Evolutionary conservation across 2,888 invertebrate genomes (phyloP).

Genomic region (Rhabditoides inermis): DNA sequence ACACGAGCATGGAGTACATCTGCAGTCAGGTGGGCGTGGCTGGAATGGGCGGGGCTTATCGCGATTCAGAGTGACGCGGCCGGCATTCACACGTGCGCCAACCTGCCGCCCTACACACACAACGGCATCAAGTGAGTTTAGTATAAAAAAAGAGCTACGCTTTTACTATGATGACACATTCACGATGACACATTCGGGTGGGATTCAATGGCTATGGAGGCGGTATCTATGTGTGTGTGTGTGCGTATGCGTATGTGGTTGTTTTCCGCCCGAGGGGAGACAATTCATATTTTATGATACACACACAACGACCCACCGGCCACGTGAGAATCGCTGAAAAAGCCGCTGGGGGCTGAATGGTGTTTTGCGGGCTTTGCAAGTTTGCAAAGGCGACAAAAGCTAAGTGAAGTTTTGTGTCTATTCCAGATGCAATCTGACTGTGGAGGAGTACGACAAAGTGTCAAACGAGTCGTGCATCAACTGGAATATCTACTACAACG

Average conservation of each 20-base stretch:
- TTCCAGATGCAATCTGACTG: conserved; percentile 47
- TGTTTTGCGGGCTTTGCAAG: too few relatives aligned
- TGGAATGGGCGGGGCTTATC: conserved; percentile 95
- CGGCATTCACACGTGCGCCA: conserved; percentile 83
- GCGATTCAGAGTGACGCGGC: conserved; percentile 82
- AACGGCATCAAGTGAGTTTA: conserved; percentile 57
- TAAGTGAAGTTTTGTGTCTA: neutral
- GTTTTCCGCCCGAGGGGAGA: too few relatives aligned
- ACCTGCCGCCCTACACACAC: conserved; percentile 70
- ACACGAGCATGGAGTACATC: conserved; percentile 76
- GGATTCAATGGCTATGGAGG: too few relatives aligned
- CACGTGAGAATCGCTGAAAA: too few relatives aligned
- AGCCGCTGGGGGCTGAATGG: too few relatives aligned
- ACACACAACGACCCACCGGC: too few relatives aligned
- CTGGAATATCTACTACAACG: conserved; percentile 97
- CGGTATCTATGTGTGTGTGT: too few relatives aligned
- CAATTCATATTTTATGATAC: too few relatives aligned
- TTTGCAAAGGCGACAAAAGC: neutral
- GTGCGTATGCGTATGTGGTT: too few relatives aligned
- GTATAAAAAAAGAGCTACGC: too few relatives aligned
- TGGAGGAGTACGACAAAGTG: conserved; percentile 41
- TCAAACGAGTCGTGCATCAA: conserved; percentile 72
- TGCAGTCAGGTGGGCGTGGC: conserved; percentile 81
- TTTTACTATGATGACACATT: too few relatives aligned
- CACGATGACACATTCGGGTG: too few relatives aligned